These are phyloP conservation scores for Threskiornis aethiopicus DNA, from an alignment of 2,797 vertebrate genomes.

Conservation along the genomic window DNA sequence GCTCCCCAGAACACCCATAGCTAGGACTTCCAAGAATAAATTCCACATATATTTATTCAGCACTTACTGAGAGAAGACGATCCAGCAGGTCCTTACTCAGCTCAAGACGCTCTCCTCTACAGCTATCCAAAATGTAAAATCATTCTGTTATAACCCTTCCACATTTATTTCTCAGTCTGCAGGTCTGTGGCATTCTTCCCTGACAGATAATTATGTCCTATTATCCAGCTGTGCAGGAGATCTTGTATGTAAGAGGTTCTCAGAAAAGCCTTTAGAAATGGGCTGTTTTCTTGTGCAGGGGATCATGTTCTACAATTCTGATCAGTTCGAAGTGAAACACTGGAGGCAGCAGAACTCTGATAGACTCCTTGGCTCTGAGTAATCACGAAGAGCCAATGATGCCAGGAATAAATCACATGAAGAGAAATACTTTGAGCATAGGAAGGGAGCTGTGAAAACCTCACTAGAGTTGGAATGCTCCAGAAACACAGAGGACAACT, in stretches of 20 bases:
- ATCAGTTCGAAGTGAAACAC: not conserved
- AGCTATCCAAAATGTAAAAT: not conserved
- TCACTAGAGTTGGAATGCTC: not conserved
- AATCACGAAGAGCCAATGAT: not conserved
- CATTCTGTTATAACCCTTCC: not conserved
- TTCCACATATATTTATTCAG: not conserved
- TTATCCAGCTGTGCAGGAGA: not conserved
- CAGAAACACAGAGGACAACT: not conserved
- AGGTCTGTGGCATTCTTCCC: not conserved
- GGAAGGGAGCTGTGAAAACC: not conserved
- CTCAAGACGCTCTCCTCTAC: not conserved
- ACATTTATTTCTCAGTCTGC: not conserved
- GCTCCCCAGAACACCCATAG: not conserved
- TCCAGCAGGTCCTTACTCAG: not conserved
- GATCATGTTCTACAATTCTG: not conserved
- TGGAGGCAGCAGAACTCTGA: not conserved
- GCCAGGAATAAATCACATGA: slow-evolving; percentile 23
- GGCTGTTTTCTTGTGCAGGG: not conserved
- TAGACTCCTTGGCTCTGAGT: slow-evolving; percentile 24
- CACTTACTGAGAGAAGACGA: slow-evolving; percentile 18
- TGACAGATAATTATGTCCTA: not conserved
- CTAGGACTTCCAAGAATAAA: not conserved
- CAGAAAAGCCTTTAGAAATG: not conserved
- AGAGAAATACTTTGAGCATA: not conserved
- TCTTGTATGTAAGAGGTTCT: not conserved